Conservation (phyloP, 2,113 vertebrate genomes). For the Tonatia bakeri region DNA sequence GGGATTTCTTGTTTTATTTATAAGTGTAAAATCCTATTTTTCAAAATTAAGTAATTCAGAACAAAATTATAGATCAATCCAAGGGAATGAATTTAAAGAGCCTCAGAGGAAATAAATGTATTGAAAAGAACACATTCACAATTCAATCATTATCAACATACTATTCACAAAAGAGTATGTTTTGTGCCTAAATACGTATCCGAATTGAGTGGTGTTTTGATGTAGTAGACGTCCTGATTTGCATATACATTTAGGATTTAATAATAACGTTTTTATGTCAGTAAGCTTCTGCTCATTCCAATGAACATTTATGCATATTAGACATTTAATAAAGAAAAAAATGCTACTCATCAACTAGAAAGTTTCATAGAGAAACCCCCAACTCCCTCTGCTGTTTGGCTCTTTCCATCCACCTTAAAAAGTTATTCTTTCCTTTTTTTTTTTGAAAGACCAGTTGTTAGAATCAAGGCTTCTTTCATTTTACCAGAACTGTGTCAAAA, state of each 20-base stretch:
- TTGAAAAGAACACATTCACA: background rate
- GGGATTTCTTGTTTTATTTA: background rate
- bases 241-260: background rate
- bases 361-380: background rate
- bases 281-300: constrained; percentile 11
- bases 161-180: background rate
- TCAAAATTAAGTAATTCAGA: background rate
- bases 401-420: background rate
- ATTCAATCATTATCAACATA: background rate
- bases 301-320: background rate
- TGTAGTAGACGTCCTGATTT: background rate
- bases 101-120: background rate
- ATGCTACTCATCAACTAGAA: background rate
- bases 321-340: background rate
- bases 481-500: background rate
- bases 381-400: background rate
- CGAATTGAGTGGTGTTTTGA: background rate
- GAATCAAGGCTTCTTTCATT: background rate
- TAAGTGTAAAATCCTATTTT: background rate
- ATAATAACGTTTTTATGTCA: background rate
- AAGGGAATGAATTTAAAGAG: background rate
- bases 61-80: background rate
- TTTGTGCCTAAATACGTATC: constrained; percentile 19
- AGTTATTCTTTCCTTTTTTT: background rate
- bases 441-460: background rate